These are phyloP conservation scores for Anoplius nigerrimus DNA, from an alignment of 2,888 invertebrate genomes.

Conservation along the genomic window DNA sequence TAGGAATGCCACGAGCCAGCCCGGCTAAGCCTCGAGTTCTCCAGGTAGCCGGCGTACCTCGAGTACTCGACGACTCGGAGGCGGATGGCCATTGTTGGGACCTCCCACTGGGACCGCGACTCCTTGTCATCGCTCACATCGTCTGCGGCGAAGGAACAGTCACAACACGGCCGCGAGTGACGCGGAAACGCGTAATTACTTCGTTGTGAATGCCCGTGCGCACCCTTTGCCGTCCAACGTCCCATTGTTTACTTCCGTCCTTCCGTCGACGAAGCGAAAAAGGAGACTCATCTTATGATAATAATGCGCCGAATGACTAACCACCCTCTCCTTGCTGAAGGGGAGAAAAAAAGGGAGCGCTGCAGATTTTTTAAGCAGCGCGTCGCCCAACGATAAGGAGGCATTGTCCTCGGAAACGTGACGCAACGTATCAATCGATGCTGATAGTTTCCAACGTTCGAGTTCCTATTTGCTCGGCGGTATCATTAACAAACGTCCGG, in stretches of 20 bases:
- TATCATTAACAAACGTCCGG: slow-evolving; percentile 28
- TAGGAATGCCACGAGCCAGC: slow-evolving; percentile 51
- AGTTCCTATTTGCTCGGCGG: slow-evolving; percentile 19
- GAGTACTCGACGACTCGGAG: slow-evolving; percentile 47
- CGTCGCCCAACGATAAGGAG: slow-evolving; percentile 5
- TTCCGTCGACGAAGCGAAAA: not conserved
- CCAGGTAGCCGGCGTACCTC: slow-evolving; percentile 56
- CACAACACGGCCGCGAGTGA: slow-evolving; percentile 56
- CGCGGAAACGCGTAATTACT: slow-evolving; percentile 64
- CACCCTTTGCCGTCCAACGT: slow-evolving; percentile 8
- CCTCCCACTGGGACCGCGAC: slow-evolving; percentile 67
- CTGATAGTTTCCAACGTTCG: slow-evolving; percentile 8
- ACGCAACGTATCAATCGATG: slow-evolving; percentile 9
- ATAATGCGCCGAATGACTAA: too few species aligned
- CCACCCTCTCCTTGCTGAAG: too few species aligned
- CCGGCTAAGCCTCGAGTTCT: slow-evolving; percentile 34
- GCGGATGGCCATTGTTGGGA: slow-evolving; percentile 65
- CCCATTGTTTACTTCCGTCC: too few species aligned
- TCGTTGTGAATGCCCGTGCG: slow-evolving; percentile 50
- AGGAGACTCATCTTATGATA: not conserved
- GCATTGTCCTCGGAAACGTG: slow-evolving; percentile 13
- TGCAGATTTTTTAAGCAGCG: not conserved
- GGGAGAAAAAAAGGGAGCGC: not conserved
- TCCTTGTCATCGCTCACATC: slow-evolving; percentile 69
- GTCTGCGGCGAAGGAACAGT: slow-evolving; percentile 58